These are phyloP conservation scores for Empidonax traillii DNA, from an alignment of 2,113 vertebrate genomes.

Conservation along the genomic window DNA sequence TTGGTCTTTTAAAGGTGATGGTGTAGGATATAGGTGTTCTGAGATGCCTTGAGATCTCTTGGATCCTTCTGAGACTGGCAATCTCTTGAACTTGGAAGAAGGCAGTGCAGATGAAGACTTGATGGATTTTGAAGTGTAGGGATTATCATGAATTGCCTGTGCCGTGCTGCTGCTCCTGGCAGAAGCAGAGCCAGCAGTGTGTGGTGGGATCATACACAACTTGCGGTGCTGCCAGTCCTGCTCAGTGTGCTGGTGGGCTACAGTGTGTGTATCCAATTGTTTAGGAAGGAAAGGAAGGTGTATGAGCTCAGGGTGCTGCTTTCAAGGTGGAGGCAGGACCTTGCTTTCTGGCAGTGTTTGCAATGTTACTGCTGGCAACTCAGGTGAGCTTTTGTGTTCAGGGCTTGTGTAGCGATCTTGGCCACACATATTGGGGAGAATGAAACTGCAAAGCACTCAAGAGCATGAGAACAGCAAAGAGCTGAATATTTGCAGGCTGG, in stretches of 20 bases:
- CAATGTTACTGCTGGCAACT: not conserved
- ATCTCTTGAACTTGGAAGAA: not conserved
- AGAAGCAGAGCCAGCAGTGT: not conserved
- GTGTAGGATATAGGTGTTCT: not conserved
- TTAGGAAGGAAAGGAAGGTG: not conserved
- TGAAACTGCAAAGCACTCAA: not conserved
- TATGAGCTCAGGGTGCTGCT: not conserved
- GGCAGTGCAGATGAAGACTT: not conserved
- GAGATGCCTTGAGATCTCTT: not conserved
- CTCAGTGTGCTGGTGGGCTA: not conserved
- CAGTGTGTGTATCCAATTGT: accelerated
- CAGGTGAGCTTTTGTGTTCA: not conserved
- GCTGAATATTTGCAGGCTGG: not conserved
- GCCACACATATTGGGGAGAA: not conserved
- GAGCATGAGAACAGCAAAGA: not conserved
- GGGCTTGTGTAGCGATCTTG: not conserved
- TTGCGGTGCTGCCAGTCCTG: not conserved
- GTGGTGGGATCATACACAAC: not conserved
- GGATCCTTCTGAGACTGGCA: not conserved
- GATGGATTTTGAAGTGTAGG: not conserved
- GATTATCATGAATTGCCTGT: not conserved
- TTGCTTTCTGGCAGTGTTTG: not conserved
- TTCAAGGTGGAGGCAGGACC: not conserved
- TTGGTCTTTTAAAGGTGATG: not conserved
- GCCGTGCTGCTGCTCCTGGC: not conserved